Conservation (phyloP, 2,888 invertebrate genomes). For the Sphinx pinastri region DNA sequence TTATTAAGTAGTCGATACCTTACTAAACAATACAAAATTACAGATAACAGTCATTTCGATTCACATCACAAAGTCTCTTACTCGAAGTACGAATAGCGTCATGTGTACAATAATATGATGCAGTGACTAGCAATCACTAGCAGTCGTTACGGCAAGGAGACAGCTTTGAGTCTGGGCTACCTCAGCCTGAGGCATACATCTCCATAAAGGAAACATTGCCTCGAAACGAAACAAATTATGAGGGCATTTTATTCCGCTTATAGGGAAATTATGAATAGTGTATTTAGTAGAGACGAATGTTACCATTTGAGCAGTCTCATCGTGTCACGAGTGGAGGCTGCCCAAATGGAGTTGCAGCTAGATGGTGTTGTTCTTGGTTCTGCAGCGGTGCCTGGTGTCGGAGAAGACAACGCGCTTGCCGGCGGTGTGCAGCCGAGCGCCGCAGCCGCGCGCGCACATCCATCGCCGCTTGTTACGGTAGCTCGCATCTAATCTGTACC, state of each 20-base stretch:
- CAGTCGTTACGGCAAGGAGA: too few relatives aligned
- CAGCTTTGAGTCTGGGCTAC: too few relatives aligned
- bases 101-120: neutral
- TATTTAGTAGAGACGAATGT: neutral
- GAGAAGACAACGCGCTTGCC: slow-evolving; percentile 73
- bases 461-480: slow-evolving; percentile 70
- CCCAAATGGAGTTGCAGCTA: slow-evolving; percentile 37
- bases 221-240: too few relatives aligned
- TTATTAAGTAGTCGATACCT: neutral
- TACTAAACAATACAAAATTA: neutral
- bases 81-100: neutral
- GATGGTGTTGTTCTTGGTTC: slow-evolving; percentile 55
- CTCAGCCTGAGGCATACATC: too few relatives aligned
- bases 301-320: neutral
- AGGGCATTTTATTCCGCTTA: neutral
- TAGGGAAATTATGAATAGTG: neutral
- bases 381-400: slow-evolving; percentile 66
- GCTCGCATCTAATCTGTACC: slow-evolving; percentile 70
- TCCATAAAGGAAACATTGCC: neutral
- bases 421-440: slow-evolving; percentile 71
- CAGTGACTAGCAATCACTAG: neutral
- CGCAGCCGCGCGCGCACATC: slow-evolving; percentile 74
- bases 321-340: neutral
- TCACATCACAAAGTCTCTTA: slow-evolving; percentile 4
- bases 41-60: neutral